Percentiles rank a stretch among this genome's conserved stretches.
Conservation (phyloP, 53 echinoderm and acorn worm species). For the Pentamera pediparva region DNA sequence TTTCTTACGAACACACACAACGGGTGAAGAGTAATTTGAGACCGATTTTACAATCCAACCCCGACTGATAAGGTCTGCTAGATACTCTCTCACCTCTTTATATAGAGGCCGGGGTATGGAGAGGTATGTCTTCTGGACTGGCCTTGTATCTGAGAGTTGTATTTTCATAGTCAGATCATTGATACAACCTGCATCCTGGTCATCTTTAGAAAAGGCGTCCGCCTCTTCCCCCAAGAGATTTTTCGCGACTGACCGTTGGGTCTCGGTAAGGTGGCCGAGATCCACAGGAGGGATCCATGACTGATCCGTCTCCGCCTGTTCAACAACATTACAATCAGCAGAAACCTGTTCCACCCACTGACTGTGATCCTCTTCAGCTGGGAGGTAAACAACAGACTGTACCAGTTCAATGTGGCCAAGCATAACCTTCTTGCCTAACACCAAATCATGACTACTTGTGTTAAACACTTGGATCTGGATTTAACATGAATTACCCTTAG, state of each 20-base stretch:
- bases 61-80: conserved; percentile 26
- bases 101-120: conserved; percentile 46
- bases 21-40: conserved; percentile 44
- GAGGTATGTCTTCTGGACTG: conserved; percentile 33
- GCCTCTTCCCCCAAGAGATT: conserved; percentile 32
- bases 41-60: conserved; percentile 50
- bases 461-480: neutral
- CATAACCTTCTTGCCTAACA: neutral
- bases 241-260: conserved; percentile 5
- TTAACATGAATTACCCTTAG: neutral
- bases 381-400: neutral
- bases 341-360: neutral
- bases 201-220: conserved; percentile 45
- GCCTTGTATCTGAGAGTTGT: neutral
- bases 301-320: neutral
- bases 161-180: conserved; percentile 23
- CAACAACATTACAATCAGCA: neutral
- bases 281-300: conserved; percentile 29
- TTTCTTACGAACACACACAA: conserved; percentile 50
- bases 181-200: conserved; percentile 22
- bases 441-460: neutral
- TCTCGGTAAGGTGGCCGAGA: conserved; percentile 12
- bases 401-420: neutral
- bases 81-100: conserved; percentile 31
- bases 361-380: neutral